Percentiles rank a stretch among this genome's conserved stretches.
Conservation (phyloP, 1,140 invertebrate species). For the Plutomurus gul region DNA sequence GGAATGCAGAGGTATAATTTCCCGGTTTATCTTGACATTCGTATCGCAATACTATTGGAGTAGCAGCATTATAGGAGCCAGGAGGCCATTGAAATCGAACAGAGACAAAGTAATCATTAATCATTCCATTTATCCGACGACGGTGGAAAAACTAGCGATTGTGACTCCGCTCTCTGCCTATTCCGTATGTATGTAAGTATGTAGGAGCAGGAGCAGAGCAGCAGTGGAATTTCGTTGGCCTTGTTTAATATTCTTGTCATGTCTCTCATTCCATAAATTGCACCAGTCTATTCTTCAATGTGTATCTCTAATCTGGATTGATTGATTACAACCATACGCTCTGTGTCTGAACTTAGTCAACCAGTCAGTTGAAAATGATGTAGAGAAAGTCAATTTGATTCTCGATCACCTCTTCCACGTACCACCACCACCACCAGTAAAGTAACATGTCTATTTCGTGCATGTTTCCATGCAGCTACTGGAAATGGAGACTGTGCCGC, state of each 20-base stretch:
- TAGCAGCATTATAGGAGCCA: background rate
- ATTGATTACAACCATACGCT: conserved; percentile 20
- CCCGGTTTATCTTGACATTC: too few relatives aligned
- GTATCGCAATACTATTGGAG: background rate
- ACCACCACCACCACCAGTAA: too few relatives aligned
- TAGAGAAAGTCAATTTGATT: too few relatives aligned
- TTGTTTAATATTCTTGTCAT: conserved; percentile 22
- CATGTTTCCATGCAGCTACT: too few relatives aligned
- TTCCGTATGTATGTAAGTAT: too few relatives aligned
- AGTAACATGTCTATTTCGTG: too few relatives aligned
- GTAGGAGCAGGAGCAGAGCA: background rate
- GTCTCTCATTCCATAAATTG: conserved; percentile 27
- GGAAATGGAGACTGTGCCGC: too few relatives aligned
- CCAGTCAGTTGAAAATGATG: too few relatives aligned
- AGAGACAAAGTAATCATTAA: background rate
- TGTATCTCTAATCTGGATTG: conserved; percentile 27
- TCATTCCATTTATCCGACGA: background rate
- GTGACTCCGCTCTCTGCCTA: too few relatives aligned
- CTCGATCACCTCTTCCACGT: too few relatives aligned
- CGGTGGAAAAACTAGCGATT: too few relatives aligned
- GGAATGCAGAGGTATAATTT: too few relatives aligned
- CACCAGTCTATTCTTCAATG: conserved; percentile 24
- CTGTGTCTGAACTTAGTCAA: background rate
- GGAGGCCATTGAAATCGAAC: background rate
- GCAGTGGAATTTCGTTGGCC: background rate